Conservation (phyloP, 2,797 vertebrate genomes). For the Masticophis lateralis region DNA sequence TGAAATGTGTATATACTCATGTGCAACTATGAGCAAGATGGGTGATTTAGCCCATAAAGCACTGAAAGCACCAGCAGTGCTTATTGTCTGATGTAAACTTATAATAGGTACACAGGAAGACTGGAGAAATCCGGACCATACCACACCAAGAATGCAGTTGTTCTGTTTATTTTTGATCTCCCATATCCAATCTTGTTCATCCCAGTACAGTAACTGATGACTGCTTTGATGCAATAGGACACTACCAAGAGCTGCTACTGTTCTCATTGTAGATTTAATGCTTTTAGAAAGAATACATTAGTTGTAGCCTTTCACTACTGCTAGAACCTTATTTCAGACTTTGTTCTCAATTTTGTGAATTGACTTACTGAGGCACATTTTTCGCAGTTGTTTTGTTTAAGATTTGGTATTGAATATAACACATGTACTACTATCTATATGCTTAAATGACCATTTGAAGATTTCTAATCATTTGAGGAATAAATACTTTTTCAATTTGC, state of each 20-base stretch:
- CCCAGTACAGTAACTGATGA: neutral
- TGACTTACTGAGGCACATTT: neutral
- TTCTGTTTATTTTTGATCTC: neutral
- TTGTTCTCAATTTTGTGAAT: neutral
- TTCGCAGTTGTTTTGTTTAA: neutral
- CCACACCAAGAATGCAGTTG: neutral
- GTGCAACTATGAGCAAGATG: neutral
- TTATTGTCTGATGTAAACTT: neutral
- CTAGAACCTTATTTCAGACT: neutral
- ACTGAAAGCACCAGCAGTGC: neutral
- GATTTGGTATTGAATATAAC: neutral
- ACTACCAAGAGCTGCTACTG: neutral
- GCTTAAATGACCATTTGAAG: slow-evolving; percentile 2
- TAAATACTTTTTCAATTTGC: neutral
- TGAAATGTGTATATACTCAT: neutral
- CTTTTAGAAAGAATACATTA: neutral
- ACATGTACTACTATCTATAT: neutral
- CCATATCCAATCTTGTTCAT: too few relatives aligned
- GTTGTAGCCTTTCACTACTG: neutral
- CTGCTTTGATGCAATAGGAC: neutral
- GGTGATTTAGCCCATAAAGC: neutral
- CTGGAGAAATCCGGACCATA: neutral
- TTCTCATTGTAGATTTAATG: neutral
- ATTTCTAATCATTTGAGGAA: neutral
- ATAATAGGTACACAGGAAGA: neutral